Base-by-base conservation (phyloP, 2,113 vertebrate genomes). In the Acrocephalus arundinaceus region DNA sequence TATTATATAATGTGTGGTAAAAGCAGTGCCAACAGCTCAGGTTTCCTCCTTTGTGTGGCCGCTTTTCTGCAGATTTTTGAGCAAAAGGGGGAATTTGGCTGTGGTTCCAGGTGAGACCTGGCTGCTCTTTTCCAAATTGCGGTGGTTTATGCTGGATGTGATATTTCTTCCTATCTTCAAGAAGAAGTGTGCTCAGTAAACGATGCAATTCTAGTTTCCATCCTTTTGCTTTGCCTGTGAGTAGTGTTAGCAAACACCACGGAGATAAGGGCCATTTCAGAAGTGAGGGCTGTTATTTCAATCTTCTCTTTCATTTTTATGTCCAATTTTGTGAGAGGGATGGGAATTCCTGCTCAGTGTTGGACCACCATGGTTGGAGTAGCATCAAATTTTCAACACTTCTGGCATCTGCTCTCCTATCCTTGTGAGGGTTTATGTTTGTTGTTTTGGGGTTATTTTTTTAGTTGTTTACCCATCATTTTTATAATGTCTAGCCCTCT, bases 1-100 rank as follows among this genome's bases (percentile, higher is more conserved):
- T 1, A 7, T 33, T 35, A 21, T 65, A 49, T 20, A 48, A 4
- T 13, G 3, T 0, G 10, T 19, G 41, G 30, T 11, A 30, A 54
- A 14, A 73, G 0, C 0, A 10, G 1, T 4, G 33, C 35, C 72
- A 61, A 1, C 1, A 13, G 1, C 25, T 81, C 9, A 0, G 3
- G 13, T 49, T 17, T 24, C 23, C 24, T 62, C 24, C n/a, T 15
- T 37, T 0, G 2, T 20, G 45, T 5, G 79, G 41, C n/a, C 39
- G 41, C 8, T 66, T 80, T 23, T 65, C 67, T 61, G 35, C 24
- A 51, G 63, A 7, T 8, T 68, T 83, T n/a, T 48, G 45, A 48
- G 30, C 12, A 27, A 10, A 72, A n/a, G 7, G 5, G 16, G 37
- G 13, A 25, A 23, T 14, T 13, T 43, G 80, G 59, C 54, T 2